These are phyloP conservation scores for Butastur rufipennis DNA, from an alignment of 2,113 vertebrate species.

Conservation along the genomic window DNA sequence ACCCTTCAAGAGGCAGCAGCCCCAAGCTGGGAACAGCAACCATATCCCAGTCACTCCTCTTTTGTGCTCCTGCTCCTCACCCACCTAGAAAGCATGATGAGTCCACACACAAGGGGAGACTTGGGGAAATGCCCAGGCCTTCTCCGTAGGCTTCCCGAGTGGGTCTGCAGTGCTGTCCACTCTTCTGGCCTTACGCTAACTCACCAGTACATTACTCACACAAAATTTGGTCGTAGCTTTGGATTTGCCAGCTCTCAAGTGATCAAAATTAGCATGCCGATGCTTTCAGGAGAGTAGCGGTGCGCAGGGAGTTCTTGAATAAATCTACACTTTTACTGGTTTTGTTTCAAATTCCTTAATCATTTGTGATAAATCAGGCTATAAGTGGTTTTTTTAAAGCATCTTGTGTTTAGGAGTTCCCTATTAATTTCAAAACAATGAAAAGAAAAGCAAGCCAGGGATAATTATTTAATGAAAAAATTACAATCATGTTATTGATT, in stretches of 20 bases:
- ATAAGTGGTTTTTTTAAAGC: not conserved
- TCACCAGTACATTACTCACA: fast-evolving
- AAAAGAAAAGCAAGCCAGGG: not conserved
- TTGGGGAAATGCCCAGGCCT: not conserved
- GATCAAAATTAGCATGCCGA: not conserved
- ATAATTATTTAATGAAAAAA: not conserved
- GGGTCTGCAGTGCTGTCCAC: not conserved
- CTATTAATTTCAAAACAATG: not conserved
- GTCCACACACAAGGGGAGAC: fast-evolving
- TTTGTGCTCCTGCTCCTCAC: not conserved
- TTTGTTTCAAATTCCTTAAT: not conserved
- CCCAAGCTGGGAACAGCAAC: not conserved
- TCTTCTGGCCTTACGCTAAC: not conserved
- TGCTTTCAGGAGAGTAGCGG: not conserved
- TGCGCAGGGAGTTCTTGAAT: not conserved
- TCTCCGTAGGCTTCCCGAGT: fast-evolving
- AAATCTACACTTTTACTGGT: not conserved
- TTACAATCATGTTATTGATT: not conserved
- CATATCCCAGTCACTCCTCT: fast-evolving
- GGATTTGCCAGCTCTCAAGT: not conserved
- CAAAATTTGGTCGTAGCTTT: not conserved
- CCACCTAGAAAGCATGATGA: not conserved
- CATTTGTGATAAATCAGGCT: not conserved
- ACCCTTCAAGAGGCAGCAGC: not conserved
- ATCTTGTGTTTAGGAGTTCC: not conserved